Percentiles rank a stretch among this genome's conserved stretches.
Conservation (phyloP, 2,888 invertebrate species). For the Neocrepidodera transversa region DNA sequence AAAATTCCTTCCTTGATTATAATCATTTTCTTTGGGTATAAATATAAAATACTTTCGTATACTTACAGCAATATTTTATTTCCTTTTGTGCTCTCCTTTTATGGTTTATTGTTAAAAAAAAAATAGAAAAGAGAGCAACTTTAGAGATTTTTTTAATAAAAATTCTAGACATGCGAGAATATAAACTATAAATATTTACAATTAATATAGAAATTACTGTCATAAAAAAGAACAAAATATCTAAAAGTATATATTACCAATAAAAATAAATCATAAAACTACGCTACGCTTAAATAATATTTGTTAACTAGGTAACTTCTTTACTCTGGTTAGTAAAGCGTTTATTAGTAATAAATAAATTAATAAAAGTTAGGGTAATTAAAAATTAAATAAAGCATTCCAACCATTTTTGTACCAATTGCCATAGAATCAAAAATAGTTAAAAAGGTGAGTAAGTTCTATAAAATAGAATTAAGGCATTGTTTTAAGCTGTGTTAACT, state of each 20-base stretch:
- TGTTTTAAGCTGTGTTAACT: constrained; percentile 39
- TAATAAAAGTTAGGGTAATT: constrained; percentile 4
- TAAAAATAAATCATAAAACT: background rate
- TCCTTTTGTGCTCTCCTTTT: background rate
- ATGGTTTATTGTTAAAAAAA: background rate
- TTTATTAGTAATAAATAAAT: background rate
- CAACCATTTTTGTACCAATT: background rate
- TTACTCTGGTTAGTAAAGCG: constrained; percentile 20
- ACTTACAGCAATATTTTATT: background rate
- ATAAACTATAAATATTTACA: background rate
- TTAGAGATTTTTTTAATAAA: background rate
- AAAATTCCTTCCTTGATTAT: too few species aligned
- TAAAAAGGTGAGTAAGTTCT: background rate
- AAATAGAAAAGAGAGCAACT: background rate
- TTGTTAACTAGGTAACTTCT: constrained; percentile 15
- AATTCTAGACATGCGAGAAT: constrained; percentile 3
- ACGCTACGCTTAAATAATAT: background rate
- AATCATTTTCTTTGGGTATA: too few species aligned
- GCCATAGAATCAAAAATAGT: constrained; percentile 7
- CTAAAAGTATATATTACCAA: constrained; percentile 1
- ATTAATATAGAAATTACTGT: background rate
- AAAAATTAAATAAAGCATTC: constrained; percentile 16
- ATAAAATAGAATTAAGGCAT: constrained; percentile 33
- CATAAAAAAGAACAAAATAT: constrained; percentile 24
- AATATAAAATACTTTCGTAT: too few species aligned